A percentile compares a stretch with the other conserved stretches of the same genome.
phyloP scores from a whole-genome alignment of 2,113 vertebrate genomes.

The Corythornis vintsioides region DNA sequence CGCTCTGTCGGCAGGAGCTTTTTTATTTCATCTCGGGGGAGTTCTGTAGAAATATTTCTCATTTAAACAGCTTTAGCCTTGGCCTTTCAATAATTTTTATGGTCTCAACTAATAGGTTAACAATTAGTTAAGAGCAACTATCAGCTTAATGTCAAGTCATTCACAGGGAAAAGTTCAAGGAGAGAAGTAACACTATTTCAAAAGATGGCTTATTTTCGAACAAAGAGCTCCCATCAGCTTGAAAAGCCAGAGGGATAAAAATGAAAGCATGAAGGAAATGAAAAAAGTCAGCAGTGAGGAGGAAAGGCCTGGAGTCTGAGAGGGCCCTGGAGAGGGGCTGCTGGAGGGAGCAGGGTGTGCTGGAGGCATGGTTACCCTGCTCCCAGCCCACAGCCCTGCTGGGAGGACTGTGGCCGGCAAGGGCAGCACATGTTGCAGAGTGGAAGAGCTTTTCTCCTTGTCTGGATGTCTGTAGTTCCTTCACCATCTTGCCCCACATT shows the following conservation, averaged over 20 bases:
- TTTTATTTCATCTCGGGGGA: slow-evolving; percentile 53
- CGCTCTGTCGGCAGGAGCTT: slow-evolving; percentile 30
- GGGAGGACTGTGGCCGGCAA: rapidly evolving
- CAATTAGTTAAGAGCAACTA: slow-evolving; percentile 73
- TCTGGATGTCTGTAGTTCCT: background rate
- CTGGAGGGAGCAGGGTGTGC: background rate
- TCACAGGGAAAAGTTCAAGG: slow-evolving; percentile 69
- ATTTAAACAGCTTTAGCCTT: slow-evolving; percentile 69
- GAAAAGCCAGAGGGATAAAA: slow-evolving; percentile 24
- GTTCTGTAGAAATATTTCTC: slow-evolving; percentile 67
- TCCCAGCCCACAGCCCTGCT: background rate
- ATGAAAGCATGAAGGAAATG: background rate
- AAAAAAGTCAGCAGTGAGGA: background rate
- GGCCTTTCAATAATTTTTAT: slow-evolving; percentile 72
- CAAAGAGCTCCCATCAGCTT: slow-evolving; percentile 27
- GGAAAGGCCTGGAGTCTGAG: background rate
- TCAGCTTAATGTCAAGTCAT: slow-evolving; percentile 61
- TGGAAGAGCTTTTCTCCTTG: background rate
- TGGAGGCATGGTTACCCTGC: background rate
- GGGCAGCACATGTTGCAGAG: rapidly evolving
- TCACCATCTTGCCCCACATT: background rate
- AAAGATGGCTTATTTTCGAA: slow-evolving; percentile 41
- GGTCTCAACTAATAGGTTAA: slow-evolving; percentile 71
- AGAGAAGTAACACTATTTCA: slow-evolving; percentile 67
- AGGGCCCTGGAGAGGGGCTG: background rate